These are phyloP conservation scores for Luperina testacea DNA, from an alignment of 2,888 invertebrate species.

Conservation along the genomic window DNA sequence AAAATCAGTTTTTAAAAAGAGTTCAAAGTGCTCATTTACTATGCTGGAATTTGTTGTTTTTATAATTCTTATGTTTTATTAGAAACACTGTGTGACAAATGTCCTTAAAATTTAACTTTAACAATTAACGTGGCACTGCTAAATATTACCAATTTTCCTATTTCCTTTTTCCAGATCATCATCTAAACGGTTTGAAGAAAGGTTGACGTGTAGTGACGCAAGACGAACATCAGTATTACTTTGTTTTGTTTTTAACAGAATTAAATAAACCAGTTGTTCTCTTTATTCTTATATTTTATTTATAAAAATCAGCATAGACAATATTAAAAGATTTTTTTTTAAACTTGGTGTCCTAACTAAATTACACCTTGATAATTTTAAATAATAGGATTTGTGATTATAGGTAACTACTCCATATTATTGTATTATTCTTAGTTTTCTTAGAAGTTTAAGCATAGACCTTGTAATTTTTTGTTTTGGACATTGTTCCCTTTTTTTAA, in stretches of 20 bases:
- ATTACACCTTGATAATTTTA: background rate
- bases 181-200: slow-evolving; percentile 13
- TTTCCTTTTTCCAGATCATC: slow-evolving; percentile 24
- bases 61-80: no score
- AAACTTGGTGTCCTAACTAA: background rate
- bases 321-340: no score
- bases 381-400: background rate
- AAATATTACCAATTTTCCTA: background rate
- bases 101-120: background rate
- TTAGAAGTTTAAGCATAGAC: background rate
- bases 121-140: background rate
- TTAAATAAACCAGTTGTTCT: slow-evolving; percentile 1
- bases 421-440: background rate
- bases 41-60: no score
- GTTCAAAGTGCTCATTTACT: no score
- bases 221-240: background rate
- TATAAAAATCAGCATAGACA: no score
- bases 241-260: background rate
- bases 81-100: no score
- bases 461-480: background rate
- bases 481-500: no score
- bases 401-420: background rate
- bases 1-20: no score
- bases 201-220: background rate
- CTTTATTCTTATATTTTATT: no score